Percentiles rank a stretch among this genome's conserved stretches.
These are phyloP conservation scores for Heliconius ethilla DNA, from an alignment of 2,888 invertebrate species.

Conservation along the genomic window DNA sequence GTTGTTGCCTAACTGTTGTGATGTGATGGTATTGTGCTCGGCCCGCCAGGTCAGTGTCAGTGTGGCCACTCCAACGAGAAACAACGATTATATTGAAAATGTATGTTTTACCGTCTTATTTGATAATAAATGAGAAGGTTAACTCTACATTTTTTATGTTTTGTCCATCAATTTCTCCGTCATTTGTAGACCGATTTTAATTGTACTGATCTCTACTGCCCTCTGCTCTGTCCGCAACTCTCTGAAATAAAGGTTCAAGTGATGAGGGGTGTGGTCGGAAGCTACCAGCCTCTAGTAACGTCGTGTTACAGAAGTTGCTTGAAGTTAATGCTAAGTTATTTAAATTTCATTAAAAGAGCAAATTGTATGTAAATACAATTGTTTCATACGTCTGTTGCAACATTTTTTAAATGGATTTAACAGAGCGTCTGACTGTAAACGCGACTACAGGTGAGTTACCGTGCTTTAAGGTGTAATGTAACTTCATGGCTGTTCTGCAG, in stretches of 20 bases:
- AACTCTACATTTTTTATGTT: no score
- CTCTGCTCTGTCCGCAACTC: neutral
- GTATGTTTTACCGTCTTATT: no score
- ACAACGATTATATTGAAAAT: neutral
- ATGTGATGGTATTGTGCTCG: neutral
- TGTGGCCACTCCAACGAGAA: neutral
- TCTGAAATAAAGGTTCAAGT: neutral
- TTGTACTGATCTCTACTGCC: no score
- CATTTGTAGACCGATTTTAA: no score
- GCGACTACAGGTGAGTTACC: no score
- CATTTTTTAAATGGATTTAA: neutral
- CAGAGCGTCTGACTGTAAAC: no score
- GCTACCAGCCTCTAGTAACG: neutral
- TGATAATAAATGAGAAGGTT: no score
- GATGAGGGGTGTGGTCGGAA: slow-evolving; percentile 4
- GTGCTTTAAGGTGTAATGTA: neutral
- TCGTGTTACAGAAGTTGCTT: neutral
- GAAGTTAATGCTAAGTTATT: slow-evolving; percentile 17
- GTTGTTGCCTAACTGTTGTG: neutral
- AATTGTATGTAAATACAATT: slow-evolving; percentile 3
- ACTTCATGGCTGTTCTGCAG: neutral
- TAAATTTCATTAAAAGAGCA: slow-evolving; percentile 2
- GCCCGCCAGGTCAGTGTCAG: neutral
- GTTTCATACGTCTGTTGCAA: neutral
- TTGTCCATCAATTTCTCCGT: no score